Evolutionary conservation across 2,888 invertebrate genomes (phyloP), one percentile per base, ranked within the genome.

Genomic region (Apotomis capreana): DNA sequence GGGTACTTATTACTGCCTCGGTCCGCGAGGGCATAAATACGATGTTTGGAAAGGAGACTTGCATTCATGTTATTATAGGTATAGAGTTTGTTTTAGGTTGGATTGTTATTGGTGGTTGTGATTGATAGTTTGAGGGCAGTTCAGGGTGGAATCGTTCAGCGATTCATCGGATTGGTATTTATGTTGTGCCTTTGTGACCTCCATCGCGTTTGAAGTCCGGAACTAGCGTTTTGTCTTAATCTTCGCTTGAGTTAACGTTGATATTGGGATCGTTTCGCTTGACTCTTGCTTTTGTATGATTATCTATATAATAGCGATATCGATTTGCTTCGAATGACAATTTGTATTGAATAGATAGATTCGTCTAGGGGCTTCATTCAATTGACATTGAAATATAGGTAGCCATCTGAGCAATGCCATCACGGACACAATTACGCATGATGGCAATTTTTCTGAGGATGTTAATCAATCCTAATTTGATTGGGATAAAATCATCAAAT

Each of bases 111-210:
- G 78, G 76, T 80, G 79, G 79, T 79, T 77, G 75, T 69, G 76
- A 37, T 57, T 54, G 83, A 86, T 83, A 82, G 83, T 82, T 84
- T 86, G 85, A 84, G 78, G 83, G 49, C 54, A 12, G 44, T 13
- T 59, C 46, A 36, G 64, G 52, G 58, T 36, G 46, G 55, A 61
- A 63, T n/a, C 51, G 59, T 40, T 81, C 82, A 81, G 79, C 78
- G 81, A 83, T 85, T 81, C 81, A 80, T 80, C 79, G 77, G 76
- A 81, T 81, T 76, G 78, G 79, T 83, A 83, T 82, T 83, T 71
- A 70, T 70, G 67, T 67, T 61, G n/a, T 67, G 54, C 67, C 55
- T 70, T 58, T 59, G 59, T 57, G 58, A 64, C 52, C 63, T 63
- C 51, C 49, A 62, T 70, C 58, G 15, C 55, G 51, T 71, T 71